Evolutionary conservation across 1,140 invertebrate genomes (phyloP), one percentile per base, ranked within the genome.

Genomic region (Glossosoma conforme): DNA sequence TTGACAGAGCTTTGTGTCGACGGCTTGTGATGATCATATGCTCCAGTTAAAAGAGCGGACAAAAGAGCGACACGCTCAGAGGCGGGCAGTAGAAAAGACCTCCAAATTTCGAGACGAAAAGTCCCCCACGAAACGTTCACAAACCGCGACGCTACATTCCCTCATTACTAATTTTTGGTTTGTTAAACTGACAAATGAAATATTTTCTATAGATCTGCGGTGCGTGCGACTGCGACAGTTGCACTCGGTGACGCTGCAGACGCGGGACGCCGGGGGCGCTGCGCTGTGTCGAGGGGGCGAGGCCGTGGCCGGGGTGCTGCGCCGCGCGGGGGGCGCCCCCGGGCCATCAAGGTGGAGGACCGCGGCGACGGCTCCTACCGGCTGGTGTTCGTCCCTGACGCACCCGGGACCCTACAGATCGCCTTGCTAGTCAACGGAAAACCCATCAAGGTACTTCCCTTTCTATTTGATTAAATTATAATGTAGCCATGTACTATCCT

Each of bases 401-500:
- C 70, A 4, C 69, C 81, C n/a, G 81, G 81, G 2, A 71, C 74
- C 5, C 67, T 83, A 14, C 63, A 77, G 21, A 62, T 85, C 2
- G 76, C 74, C 18, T 70, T 84, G 32, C 77, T 70, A 6, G 67
- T 84, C 1, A 78, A 82, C 59, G 77, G 79, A n/a, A 74, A 75
- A 40, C 76, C 77, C 6, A 77, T 84, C 30, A 78, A 81, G 66
- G 79, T 80, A 65, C 61, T 32, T 6, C n/a, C n/a, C n/a, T n/a
- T 8, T 28, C 24, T 28, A n/a, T 6, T 8, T 28, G 24, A 19
- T 9, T 18, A 20, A 30, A 11, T 20, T 54, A 18, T 22, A 33
- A 20, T 6, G 38, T 5, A 20, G n/a, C n/a, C n/a, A n/a, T n/a
- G n/a, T n/a, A n/a, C n/a, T n/a, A n/a, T n/a, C n/a, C n/a, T n/a